A percentile compares a stretch with the other conserved stretches of the same genome.
Evolutionary conservation across 2,888 invertebrate genomes (phyloP).

Genomic region (Pseudococcus longispinus): DNA sequence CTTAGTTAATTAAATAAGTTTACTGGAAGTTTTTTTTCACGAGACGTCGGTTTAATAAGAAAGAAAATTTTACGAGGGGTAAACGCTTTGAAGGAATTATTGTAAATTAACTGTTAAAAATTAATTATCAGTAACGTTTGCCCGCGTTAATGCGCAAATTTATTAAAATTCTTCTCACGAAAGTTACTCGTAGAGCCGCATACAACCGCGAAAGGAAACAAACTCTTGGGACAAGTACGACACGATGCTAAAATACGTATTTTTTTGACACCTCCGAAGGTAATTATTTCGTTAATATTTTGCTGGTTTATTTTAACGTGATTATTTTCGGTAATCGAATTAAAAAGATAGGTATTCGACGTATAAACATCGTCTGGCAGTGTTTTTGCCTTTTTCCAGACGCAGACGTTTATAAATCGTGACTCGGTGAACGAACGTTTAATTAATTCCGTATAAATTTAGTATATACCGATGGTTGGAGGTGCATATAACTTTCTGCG

Average conservation of each 20-base stretch:
- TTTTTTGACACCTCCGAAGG: background rate
- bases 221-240: background rate
- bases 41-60: background rate
- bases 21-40: background rate
- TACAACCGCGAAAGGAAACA: background rate
- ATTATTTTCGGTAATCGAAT: background rate
- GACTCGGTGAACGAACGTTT: constrained; percentile 25
- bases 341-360: background rate
- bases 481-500: background rate
- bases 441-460: constrained; percentile 8
- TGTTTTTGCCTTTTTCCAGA: background rate
- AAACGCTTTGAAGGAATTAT: background rate
- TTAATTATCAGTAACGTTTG: background rate
- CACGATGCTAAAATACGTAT: background rate
- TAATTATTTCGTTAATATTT: background rate
- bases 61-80: background rate
- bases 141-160: background rate
- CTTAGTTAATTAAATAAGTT: background rate
- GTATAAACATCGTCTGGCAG: background rate
- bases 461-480: background rate
- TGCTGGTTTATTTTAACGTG: background rate
- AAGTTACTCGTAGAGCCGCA: background rate
- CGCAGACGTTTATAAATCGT: background rate
- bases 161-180: constrained; percentile 8
- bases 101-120: background rate